Evolutionary conservation across 2,888 invertebrate species (phyloP), one percentile per base, ranked within the genome.

Genomic region (Drosophila seclusa): DNA sequence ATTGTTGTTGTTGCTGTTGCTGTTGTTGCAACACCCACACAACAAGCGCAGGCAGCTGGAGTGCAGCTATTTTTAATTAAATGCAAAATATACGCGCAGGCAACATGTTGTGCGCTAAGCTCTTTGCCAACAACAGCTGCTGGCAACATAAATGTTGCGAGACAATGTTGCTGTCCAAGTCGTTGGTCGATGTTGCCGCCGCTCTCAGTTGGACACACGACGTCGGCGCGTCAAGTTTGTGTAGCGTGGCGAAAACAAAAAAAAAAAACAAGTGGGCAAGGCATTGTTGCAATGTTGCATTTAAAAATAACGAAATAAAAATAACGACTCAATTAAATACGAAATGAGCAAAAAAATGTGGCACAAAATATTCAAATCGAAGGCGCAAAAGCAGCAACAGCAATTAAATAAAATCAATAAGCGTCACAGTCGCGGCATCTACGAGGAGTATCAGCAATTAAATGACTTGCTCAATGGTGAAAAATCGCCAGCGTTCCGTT

Each of bases 301-400:
- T 76, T 66, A 71, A 77, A 86, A 69, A 73, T 75, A 78, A 38
- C 52, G 36, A 71, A 45, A 67, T 71, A 57, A 29, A 78, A 61
- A 61, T 50, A 68, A 60, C 58, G 18, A 40, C 59, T 42, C 13
- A 49, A 36, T 38, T 42, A 57, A 40, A 49, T 24, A 34, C 52
- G 83, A 78, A 76, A 92, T 92, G 92, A 93, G 93, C 69, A 92
- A 91, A 80, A 92, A 92, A 90, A 93, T 93, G 92, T 93, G 93
- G 93, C 89, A 91, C 76, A 93, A 92, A 82, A 92, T 93, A 64
- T 93, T 93, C 66, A 93, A 93, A 87, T 84, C 92, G 16, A 93
- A 92, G 80, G 76, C 92, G 11, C 92, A 91, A 72, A 91, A 86
- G 65, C 73, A 87, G 42, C 89, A 81, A 31, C 66, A 89, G 55